These are phyloP conservation scores for Falco biarmicus DNA, from an alignment of 2,797 vertebrate genomes.

Conservation along the genomic window DNA sequence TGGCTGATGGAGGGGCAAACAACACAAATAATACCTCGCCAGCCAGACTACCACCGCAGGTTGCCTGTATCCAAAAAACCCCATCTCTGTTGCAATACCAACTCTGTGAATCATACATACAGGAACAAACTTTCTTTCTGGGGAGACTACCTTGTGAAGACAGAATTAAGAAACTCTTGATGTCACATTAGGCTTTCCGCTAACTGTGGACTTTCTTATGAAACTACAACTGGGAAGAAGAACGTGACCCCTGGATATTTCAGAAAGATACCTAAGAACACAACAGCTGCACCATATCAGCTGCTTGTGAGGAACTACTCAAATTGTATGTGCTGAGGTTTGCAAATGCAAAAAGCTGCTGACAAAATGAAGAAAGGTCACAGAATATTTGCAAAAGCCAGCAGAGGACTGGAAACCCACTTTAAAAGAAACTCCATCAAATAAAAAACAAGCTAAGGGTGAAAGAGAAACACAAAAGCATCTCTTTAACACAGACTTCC, in stretches of 20 bases:
- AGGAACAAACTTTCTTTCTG: not conserved
- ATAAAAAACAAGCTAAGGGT: not conserved
- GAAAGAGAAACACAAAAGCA: not conserved
- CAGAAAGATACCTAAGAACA: not conserved
- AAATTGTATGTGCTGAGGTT: not conserved
- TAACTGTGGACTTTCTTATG: not conserved
- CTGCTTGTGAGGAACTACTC: not conserved
- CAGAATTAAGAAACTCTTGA: not conserved
- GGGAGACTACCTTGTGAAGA: not conserved
- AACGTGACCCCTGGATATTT: not conserved
- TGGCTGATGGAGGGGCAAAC: not conserved
- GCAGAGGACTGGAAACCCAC: not conserved
- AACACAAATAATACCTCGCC: not conserved
- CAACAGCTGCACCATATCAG: fast-evolving
- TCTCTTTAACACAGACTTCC: not conserved
- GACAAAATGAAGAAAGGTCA: not conserved
- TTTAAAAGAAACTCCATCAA: not conserved
- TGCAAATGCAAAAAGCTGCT: not conserved
- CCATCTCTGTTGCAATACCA: not conserved
- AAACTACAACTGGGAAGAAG: not conserved
- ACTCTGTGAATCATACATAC: not conserved
- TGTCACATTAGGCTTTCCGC: fast-evolving
- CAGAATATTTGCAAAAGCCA: not conserved
- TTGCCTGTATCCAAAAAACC: not conserved
- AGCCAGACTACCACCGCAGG: not conserved